Evolutionary conservation across 1,140 invertebrate genomes (phyloP), one percentile per base, ranked within the genome.

Genomic region (Drosophila teissieri): DNA sequence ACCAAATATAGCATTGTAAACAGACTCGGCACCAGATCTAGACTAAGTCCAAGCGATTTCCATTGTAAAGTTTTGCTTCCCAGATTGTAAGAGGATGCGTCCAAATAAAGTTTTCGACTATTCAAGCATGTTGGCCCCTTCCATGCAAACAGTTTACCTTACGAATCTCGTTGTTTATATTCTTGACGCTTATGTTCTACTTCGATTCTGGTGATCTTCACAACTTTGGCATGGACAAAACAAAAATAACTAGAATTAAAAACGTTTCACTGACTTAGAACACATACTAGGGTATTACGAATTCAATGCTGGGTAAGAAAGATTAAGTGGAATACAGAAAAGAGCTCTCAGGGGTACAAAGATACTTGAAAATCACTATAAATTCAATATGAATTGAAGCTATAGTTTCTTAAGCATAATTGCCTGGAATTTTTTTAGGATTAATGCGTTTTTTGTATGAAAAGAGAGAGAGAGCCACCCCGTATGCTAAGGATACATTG

Each of bases 1-100:
- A 89, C 84, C 84, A 89, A 89, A 89, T 75, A 89, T 89, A 89
- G 84, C 64, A 84, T 84, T 89, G 84, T 88, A 88, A 84, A 88
- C 76, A 82, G 54, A 53, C 42, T 64, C 53, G 56, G 77, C 82
- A 58, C 73, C 31, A 24, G 49, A 64, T 55, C 44, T 78, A 42
- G 15, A n/a, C 39, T 74, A 76, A 64, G 74, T 63, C 49, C 48
- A 54, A 77, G 76, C 63, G 76, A 73, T 72, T 84, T 89, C 84
- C 80, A 88, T 67, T 89, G 84, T 88, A 88, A 88, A 89, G 81
- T 86, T 61, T 89, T 78, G 77, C 84, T 88, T 89, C 68, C 85
- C 76, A 62, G 65, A 64, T 58, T 68, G 57, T 60, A 82, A 34
- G 40, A 31, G 63, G 63, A 65, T 24, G 27, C 64, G 46, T 63